Base-by-base conservation (phyloP, 1,140 invertebrate genomes). In the Drosophila willistoni region DNA sequence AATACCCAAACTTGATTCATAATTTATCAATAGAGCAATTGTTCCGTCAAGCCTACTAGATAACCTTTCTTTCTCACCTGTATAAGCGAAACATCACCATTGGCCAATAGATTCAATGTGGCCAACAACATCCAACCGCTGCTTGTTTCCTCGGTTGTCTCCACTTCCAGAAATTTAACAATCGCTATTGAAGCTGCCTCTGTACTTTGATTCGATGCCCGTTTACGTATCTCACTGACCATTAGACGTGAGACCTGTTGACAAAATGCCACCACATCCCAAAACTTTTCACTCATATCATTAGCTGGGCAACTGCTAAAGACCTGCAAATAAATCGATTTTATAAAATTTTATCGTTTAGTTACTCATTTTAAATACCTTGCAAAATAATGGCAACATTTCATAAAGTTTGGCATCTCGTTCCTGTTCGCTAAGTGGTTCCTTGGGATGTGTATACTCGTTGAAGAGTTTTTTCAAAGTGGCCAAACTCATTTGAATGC, bases 341-440 rank as follows among this genome's bases (percentile, higher is more conserved):
- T 7, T 34, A 2, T 0, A 42, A 39, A 17, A 12, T 13, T 13
- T 12, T 33, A 25, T 39, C 39, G 39, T 2, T 29, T 42, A 54
- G 17, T 17, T 9, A 42, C 25, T 42, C 19, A 7, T 9, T 17
- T 39, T 0, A 25, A 39, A 93, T 94, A 99, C 98, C 95, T 99
- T 99, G 93, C 97, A 98, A 93, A 99, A 99, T 9, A 99, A 93
- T 47, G 98, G 98, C 81, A 99, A 94, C 97, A 99, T 99, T 92
- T 98, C 98, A 92, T 99, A 99, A 1, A 99, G 94, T 93, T 98
- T 98, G 87, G 97, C 96, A 93, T 99, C 97, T 71, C 96, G 95
- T 92, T 99, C 97, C 64, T 94, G 93, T 68, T 98, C 97, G 36
- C 94, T 95, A 1, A 98, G 93, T 7, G 96, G 94, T 80, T 97